Conservation (phyloP, 2,888 invertebrate species). For the Polymixis lichenea region DNA sequence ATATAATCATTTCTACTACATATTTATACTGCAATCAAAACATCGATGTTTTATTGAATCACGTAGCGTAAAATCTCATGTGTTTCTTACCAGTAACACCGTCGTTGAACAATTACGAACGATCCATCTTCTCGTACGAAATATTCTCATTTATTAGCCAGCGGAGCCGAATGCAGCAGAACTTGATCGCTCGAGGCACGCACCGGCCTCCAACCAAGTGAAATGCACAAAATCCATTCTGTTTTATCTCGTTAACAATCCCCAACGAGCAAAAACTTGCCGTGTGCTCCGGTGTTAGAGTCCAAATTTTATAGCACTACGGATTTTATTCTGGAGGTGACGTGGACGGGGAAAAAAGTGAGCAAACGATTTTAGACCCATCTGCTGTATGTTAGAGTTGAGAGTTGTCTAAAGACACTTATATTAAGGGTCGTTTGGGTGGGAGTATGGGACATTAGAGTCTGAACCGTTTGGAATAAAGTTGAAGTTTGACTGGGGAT, state of each 20-base stretch:
- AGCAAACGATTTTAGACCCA: slow-evolving; percentile 77
- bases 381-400: slow-evolving; percentile 70
- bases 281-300: slow-evolving; percentile 64
- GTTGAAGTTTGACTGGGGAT: slow-evolving; percentile 60
- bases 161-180: slow-evolving; percentile 68
- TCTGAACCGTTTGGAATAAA: slow-evolving; percentile 46
- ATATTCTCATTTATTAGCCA: slow-evolving; percentile 69
- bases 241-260: slow-evolving; percentile 84
- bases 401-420: slow-evolving; percentile 57
- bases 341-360: slow-evolving; percentile 74
- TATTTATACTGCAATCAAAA: slow-evolving; percentile 45
- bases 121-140: slow-evolving; percentile 63
- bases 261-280: slow-evolving; percentile 64
- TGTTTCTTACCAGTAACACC: slow-evolving; percentile 51
- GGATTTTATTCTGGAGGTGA: slow-evolving; percentile 79
- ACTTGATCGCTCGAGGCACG: slow-evolving; percentile 71
- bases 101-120: slow-evolving; percentile 58
- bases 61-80: slow-evolving; percentile 53
- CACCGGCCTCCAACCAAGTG: slow-evolving; percentile 81
- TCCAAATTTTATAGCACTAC: slow-evolving; percentile 59
- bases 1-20: slow-evolving; percentile 34
- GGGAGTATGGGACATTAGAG: slow-evolving; percentile 44
- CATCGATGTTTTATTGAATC: slow-evolving; percentile 54
- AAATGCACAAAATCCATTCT: slow-evolving; percentile 89
- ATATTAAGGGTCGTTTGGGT: slow-evolving; percentile 78